These are phyloP conservation scores for Aviceda subcristata DNA, from an alignment of 2,113 vertebrate genomes.

Conservation along the genomic window DNA sequence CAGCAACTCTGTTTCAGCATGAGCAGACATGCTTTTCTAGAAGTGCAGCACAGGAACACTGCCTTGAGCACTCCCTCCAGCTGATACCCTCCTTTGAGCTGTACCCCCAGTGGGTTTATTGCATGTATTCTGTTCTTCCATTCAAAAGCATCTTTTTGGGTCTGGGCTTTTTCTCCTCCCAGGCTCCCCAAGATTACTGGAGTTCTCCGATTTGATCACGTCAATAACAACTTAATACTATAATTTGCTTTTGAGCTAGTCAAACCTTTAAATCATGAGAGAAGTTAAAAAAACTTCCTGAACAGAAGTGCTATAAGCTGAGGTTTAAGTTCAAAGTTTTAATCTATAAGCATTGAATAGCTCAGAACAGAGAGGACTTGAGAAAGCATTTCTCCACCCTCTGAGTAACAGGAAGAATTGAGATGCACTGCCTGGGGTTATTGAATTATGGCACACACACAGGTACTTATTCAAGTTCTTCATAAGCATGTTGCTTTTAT, in stretches of 20 bases:
- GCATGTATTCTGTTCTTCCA: neutral
- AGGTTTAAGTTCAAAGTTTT: neutral
- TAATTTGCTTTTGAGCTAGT: neutral
- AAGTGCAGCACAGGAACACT: fast-evolving
- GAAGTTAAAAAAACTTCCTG: neutral
- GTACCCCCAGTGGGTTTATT: neutral
- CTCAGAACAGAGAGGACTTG: neutral
- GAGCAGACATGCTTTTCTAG: neutral
- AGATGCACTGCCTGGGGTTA: neutral
- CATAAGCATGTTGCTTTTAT: neutral
- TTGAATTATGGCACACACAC: neutral
- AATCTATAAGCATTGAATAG: neutral
- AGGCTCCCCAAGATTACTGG: neutral
- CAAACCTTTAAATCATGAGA: neutral
- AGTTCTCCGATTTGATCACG: neutral
- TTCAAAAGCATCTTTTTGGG: neutral
- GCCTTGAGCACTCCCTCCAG: neutral
- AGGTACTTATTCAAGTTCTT: neutral
- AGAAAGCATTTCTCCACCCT: neutral
- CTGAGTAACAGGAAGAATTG: neutral
- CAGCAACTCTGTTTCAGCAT: neutral
- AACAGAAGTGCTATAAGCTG: neutral
- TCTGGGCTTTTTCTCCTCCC: neutral
- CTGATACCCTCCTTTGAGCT: fast-evolving
- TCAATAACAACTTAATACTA: neutral